A percentile compares a stretch with the other conserved stretches of the same genome.
These are phyloP conservation scores for Lycaon pictus DNA, from an alignment of 2,113 vertebrate species.

Conservation along the genomic window DNA sequence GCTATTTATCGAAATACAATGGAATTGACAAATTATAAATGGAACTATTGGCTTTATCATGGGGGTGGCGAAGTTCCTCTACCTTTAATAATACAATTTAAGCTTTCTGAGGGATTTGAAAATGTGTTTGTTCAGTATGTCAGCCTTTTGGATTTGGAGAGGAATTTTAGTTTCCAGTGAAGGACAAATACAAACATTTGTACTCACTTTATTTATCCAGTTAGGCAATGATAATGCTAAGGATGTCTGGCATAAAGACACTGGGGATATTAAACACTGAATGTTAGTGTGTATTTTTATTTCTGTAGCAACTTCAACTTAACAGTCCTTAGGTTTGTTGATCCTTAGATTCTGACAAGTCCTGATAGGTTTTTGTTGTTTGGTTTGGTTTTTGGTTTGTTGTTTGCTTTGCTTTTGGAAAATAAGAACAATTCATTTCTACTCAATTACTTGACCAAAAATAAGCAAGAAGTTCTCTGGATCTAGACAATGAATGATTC, in stretches of 20 bases:
- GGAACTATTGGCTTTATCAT: slow-evolving; percentile 23
- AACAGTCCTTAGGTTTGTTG: background rate
- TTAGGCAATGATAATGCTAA: background rate
- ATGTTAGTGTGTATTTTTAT: background rate
- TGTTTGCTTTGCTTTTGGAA: background rate
- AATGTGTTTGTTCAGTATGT: background rate
- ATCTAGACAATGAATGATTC: background rate
- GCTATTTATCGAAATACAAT: slow-evolving; percentile 47
- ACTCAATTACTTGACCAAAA: background rate
- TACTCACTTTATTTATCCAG: slow-evolving; percentile 28
- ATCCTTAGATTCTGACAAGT: background rate
- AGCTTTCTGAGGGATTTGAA: slow-evolving; percentile 2
- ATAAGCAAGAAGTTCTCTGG: background rate
- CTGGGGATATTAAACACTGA: background rate
- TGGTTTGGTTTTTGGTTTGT: background rate
- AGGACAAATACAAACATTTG: slow-evolving; percentile 3
- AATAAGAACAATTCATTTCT: background rate
- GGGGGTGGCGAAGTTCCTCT: background rate
- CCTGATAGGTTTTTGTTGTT: background rate
- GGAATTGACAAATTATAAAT: slow-evolving; percentile 69
- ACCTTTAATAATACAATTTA: background rate
- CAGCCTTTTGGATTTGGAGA: slow-evolving; percentile 25
- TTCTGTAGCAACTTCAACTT: background rate
- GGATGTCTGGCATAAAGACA: background rate
- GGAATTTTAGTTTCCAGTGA: background rate